phyloP scores from a whole-genome alignment of 1,140 invertebrate species.

The Drosophila orena region DNA sequence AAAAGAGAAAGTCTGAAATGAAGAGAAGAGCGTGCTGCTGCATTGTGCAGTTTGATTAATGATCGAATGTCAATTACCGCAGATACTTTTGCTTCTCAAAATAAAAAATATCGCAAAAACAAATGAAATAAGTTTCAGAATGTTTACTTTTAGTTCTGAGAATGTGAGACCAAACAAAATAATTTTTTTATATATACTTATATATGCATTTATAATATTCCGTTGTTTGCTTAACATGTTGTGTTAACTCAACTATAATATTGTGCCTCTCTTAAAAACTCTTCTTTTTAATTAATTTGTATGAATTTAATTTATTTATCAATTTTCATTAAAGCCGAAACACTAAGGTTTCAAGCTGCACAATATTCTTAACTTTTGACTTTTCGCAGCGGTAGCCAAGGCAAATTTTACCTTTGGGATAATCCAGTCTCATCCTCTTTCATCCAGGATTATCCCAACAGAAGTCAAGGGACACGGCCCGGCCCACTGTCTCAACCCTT shows the following conservation, averaged over 20 bases:
- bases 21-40: conserved; percentile 82
- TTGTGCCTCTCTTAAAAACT: too few relatives aligned
- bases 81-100: conserved; percentile 58
- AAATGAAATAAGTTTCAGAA: conserved; percentile 16
- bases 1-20: conserved; percentile 67
- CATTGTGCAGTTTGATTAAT: conserved; percentile 84
- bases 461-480: conserved; percentile 64
- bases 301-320: too few relatives aligned
- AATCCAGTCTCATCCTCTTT: conserved; percentile 78
- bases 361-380: conserved; percentile 52
- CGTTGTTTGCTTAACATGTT: too few relatives aligned
- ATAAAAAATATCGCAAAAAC: conserved; percentile 22
- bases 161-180: background rate
- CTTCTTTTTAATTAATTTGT: background rate
- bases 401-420: conserved; percentile 13
- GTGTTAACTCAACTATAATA: too few relatives aligned
- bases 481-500: conserved; percentile 44
- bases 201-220: too few relatives aligned
- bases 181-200: too few relatives aligned
- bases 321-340: too few relatives aligned
- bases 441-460: conserved; percentile 79
- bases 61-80: conserved; percentile 83
- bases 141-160: background rate
- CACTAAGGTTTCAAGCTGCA: background rate
- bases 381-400: conserved; percentile 28